These are phyloP conservation scores for Perdita meconis DNA, from an alignment of 2,888 invertebrate species.

Conservation along the genomic window DNA sequence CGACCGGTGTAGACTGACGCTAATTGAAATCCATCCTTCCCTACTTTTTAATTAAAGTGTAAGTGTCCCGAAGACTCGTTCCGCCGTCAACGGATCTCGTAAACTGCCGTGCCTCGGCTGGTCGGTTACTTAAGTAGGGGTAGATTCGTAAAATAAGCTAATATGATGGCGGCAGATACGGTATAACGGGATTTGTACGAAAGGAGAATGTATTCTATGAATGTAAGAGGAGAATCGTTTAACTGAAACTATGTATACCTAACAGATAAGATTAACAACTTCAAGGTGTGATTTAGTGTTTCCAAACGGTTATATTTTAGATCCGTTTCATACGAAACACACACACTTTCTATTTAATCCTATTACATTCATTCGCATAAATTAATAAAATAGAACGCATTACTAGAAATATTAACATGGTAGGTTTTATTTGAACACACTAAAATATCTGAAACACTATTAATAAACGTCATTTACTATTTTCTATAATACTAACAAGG, in stretches of 20 bases:
- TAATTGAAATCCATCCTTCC: slow-evolving; percentile 58
- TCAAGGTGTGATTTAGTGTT: no score
- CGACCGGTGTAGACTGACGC: slow-evolving; percentile 24
- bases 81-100: slow-evolving; percentile 8
- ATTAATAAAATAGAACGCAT: no score
- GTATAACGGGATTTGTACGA: not conserved
- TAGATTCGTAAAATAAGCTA: slow-evolving; percentile 12
- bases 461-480: no score
- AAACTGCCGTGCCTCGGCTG: not conserved
- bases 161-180: not conserved
- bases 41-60: slow-evolving; percentile 54
- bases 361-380: no score
- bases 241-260: not conserved
- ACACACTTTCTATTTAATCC: no score
- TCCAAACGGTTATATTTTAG: no score
- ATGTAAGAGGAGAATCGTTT: not conserved
- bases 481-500: no score
- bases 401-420: no score
- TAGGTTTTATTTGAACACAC: no score
- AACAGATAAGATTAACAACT: not conserved
- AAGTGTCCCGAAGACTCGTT: slow-evolving; percentile 23
- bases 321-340: no score
- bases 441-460: no score
- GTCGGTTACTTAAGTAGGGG: not conserved
- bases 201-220: not conserved